A percentile compares a stretch with the other conserved stretches of the same genome.
These are phyloP conservation scores for Ciconia maguari DNA, from an alignment of 2,113 vertebrate species.

Conservation along the genomic window DNA sequence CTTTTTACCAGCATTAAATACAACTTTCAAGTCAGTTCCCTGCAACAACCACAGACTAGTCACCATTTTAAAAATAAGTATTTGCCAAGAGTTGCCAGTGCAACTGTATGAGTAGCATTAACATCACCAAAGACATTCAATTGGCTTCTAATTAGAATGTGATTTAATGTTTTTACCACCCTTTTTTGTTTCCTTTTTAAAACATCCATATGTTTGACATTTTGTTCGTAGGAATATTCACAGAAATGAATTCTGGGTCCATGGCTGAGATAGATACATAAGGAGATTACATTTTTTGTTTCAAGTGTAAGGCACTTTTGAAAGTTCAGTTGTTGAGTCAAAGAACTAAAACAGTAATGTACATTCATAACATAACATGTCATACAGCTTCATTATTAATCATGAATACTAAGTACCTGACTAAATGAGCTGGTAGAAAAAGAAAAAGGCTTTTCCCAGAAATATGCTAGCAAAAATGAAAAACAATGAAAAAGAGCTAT, in stretches of 20 bases:
- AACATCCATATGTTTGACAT: conserved; percentile 35
- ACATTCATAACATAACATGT: background rate
- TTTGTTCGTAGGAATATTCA: background rate
- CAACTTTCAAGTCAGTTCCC: background rate
- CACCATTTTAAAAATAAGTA: background rate
- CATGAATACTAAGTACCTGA: background rate
- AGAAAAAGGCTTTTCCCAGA: background rate
- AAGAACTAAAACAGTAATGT: background rate
- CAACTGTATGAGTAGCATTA: background rate
- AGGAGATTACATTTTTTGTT: background rate
- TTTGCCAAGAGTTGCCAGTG: background rate
- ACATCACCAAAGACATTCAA: background rate
- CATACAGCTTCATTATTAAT: background rate
- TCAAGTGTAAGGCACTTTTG: background rate
- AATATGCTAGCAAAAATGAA: background rate
- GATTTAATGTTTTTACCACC: background rate
- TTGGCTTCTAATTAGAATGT: conserved; percentile 20
- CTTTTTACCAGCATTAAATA: background rate
- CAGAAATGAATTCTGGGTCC: background rate
- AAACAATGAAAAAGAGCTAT: background rate
- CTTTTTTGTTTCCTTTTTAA: conserved; percentile 21
- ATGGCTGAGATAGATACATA: background rate
- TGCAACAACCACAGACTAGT: background rate
- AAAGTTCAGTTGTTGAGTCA: background rate
- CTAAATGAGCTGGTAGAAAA: background rate